Evolutionary conservation across 1,140 invertebrate species (phyloP), one percentile per base, ranked within the genome.

Genomic region (Drosophila ficusphila): DNA sequence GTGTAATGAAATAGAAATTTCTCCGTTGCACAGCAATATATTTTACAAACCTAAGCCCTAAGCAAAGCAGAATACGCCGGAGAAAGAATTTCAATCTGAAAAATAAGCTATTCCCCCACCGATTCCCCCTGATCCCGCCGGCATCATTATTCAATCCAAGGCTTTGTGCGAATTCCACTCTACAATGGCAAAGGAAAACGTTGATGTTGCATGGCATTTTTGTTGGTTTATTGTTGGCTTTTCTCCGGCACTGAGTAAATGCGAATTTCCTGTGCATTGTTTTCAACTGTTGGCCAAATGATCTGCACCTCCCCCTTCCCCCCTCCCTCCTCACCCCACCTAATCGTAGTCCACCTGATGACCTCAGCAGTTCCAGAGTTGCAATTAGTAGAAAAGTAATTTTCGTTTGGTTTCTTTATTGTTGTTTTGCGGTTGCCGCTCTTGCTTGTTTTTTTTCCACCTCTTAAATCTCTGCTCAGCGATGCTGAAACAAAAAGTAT

Each of bases 181-280:
- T 7, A 23, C 12, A 73, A 53, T 61, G 25, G 68, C 38, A 72
- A 49, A 41, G 34, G 68, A 25, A 72, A 73, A 73, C 42, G 68
- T 72, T 72, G 49, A 34, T 73, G 68, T 25, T 33, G 48, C 49
- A 74, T 34, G 11, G 58, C 52, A 38, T 46, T 64, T 73, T 48
- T 38, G 44, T 48, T 49, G 56, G 54, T 46, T 70, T 68, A 68
- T 76, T 67, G 72, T 69, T 69, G 72, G 38, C 41, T 75, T 41
- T 57, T 70, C 29, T 23, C 44, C 60, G 60, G 52, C 54, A 68
- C 29, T 38, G 48, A 42, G 54, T 79, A 79, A 78, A 78, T 74
- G 54, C 61, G 76, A 79, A 75, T 79, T 79, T 79, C 76, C 76
- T 79, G 70, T 53, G 51, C 51, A 79, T 79, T 79, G 76, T 79